Base-by-base conservation (phyloP, 2,113 vertebrate genomes). In the Tachuris rubrigastra region DNA sequence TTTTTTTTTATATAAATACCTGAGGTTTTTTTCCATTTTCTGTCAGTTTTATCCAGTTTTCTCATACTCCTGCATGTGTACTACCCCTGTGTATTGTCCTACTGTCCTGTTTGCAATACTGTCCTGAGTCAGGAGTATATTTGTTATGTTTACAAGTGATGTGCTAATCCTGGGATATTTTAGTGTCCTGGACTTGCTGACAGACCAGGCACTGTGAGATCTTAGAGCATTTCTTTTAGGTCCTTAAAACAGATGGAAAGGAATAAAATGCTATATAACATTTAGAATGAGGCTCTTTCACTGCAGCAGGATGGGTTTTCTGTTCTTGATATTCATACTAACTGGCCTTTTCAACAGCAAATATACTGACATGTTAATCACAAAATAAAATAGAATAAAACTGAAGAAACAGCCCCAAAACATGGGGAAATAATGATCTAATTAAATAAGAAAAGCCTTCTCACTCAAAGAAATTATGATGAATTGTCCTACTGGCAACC, bases 281-380 rank as follows among this genome's bases (percentile, higher is more conserved):
- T 52, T 60, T 41, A 14, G 8, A 37, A 21, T 0, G 0, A 33
- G 0, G 0, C 5, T 42, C 19, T 10, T 56, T 81, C 47, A 41
- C 33, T 46, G 9, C 9, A 37, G 22, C 24, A 65, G 33, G 67
- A 21, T 15, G 17, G 4, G 1, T 65, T 41, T 67, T 31, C 27
- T 30, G 7, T 39, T 49, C n/a, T 16, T 42, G 11, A 5, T 33
- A 14, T 14, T 58, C 0, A 1, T 14, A 13, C 30, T 10, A 13
- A 6, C 37, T 86, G 74, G 14, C 47, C 42, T 74, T 28, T 39
- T 3, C 24, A 87, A 41, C 31, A 44, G n/a, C 27, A 87, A 89
- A 44, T 9, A 20, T 12, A 4, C 22, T 4, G 69, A 8, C 9
- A 50, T 2, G 15, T 22, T 28, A 49, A 55, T 37, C 27, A 55